Evolutionary conservation across 2,797 vertebrate species (phyloP), one percentile per base, ranked within the genome.

Genomic region (Gouania willdenowi): DNA sequence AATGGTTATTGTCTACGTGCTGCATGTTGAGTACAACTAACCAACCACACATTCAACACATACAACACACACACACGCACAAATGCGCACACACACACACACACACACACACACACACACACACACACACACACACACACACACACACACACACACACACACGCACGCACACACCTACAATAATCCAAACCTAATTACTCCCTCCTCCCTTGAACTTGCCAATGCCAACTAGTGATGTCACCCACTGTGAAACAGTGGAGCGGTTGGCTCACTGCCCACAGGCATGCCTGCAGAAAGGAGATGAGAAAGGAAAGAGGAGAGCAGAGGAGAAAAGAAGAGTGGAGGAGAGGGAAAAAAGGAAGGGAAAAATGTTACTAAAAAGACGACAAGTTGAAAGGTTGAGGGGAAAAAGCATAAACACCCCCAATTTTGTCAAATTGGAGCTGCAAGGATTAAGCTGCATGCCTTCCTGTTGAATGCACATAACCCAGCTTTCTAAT

Each of bases 201-300:
- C 62, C 53, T 71, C 56, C 58, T 58, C 52, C 40, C n/a, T n/a
- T n/a, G n/a, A n/a, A 63, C 55, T 60, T 71, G 54, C 54, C 43
- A 29, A 51, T 83, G 86, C 87, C 85, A 87, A 77, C 62, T 37
- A 68, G 77, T 89, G 89, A 89, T 86, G 87, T 90, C 88, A 89
- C 69, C 70, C 75, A 66, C 59, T 49, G 41, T 74, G 76, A 77
- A 64, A 76, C 68, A 72, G 71, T 66, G 64, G 71, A 63, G 51
- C 31, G 60, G 54, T 66, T 87, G 88, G 83, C 83, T 55, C 27
- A 1, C 20, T 37, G 79, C 82, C 84, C 22, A 49, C 8, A 12
- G 44, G 60, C 60, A 68, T 59, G 50, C 48, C 53, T 39, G 50
- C 38, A 42, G 44, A 35, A 51, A 41, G 51, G 41, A 62, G 54